Base-by-base conservation (phyloP, 2,888 invertebrate species). In the Venustoraphidia nigricollis region DNA sequence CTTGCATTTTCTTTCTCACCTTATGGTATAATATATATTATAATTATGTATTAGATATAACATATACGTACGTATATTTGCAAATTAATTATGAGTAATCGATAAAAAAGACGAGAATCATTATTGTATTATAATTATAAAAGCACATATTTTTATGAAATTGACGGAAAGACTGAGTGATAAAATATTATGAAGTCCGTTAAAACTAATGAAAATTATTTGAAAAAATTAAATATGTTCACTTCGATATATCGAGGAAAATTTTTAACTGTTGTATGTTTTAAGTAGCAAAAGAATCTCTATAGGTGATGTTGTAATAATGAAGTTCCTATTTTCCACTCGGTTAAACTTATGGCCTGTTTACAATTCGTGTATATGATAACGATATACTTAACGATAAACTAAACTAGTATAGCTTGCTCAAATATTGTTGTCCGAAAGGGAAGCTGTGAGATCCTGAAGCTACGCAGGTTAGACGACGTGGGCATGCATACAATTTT, bases 151-250 rank as follows among this genome's bases (percentile, higher is more conserved):
- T 67, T 67, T 67, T 67, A 67, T 66, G 67, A 66, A 67, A 67
- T 67, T 66, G 67, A 64, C 67, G 67, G 68, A 68, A 69, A 69
- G 69, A 69, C 69, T 69, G 69, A 69, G 68, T 67, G 67, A 67
- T 27, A 42, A 47, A 68, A 66, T 64, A 66, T 66, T 66, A 66
- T 66, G 66, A 66, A 66, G 66, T 66, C 66, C 67, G 67, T 68
- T 67, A 62, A 67, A 67, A 67, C 67, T 66, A 66, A 66, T 65
- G 63, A 41, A 45, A 41, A 46, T 47, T 47, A 49, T 51, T 43
- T 34, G 47, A 49, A 51, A 43, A 42, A 47, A 46, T 51, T 49
- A 51, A 37, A 27, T 27, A 27, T 27, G 27, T 27, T 27, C 27
- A 27, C 27, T 27, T 27, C 27, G 27, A 51, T 48, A 51, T 49